Percentiles rank a stretch among this genome's conserved stretches.
Evolutionary conservation across 2,888 invertebrate species (phyloP).

Genomic region (Campaea margaritaria): DNA sequence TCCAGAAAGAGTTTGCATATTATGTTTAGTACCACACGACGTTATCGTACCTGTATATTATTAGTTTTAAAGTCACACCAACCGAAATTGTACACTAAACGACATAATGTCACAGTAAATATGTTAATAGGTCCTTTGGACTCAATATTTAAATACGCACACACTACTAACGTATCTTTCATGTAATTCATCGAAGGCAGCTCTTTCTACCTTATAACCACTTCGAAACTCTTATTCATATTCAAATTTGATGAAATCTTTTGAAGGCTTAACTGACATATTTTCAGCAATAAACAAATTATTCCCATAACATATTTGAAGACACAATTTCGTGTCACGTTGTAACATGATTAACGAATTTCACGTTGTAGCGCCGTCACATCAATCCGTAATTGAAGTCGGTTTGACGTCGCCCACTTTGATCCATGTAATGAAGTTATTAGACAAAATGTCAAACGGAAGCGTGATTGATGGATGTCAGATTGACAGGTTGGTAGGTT

Average conservation of each 20-base stretch:
- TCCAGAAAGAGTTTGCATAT: too few relatives aligned
- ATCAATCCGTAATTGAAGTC: constrained; percentile 4
- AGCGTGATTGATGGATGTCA: constrained; percentile 12
- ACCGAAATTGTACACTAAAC: too few relatives aligned
- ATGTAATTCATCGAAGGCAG: too few relatives aligned
- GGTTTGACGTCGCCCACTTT: constrained; percentile 11
- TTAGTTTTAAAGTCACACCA: too few relatives aligned
- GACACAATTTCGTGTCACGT: constrained; percentile 1
- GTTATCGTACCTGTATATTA: too few relatives aligned
- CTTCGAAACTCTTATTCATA: neutral
- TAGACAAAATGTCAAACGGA: constrained; percentile 8
- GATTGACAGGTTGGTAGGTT: constrained; percentile 5
- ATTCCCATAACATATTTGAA: neutral
- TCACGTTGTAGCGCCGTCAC: neutral
- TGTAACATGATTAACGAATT: constrained; percentile 6
- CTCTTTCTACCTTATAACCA: too few relatives aligned
- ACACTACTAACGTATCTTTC: too few relatives aligned
- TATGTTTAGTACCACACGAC: too few relatives aligned
- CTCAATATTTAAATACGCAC: too few relatives aligned
- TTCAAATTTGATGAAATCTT: constrained; percentile 4
- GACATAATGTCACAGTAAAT: too few relatives aligned
- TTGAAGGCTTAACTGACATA: constrained; percentile 5
- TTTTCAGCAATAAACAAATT: neutral
- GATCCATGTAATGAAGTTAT: constrained; percentile 21
- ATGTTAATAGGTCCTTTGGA: too few relatives aligned